Base-by-base conservation (phyloP, 2,888 invertebrate genomes). In the Pollenia labialis region DNA sequence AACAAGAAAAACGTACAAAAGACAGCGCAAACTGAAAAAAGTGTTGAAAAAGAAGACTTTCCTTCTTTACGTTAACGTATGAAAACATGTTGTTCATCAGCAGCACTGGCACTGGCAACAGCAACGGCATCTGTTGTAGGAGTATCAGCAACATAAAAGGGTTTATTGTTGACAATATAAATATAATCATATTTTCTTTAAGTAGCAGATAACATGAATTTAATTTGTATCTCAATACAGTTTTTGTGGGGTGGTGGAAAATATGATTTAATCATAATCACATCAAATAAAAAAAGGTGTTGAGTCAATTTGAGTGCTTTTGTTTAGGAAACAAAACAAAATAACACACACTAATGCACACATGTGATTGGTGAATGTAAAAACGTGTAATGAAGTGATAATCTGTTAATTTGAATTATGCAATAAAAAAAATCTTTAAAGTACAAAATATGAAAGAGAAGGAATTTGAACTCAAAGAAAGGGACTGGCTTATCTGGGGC, bases 121-220 rank as follows among this genome's bases (percentile, higher is more conserved):
- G 48, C 16, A 62, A 18, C 6, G n/a, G 46, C 54, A 42, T 58
- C 42, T 64, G 44, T 48, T 66, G 48, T 46, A 56, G 54, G 16
- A 68, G 23, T 54, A 40, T 58, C 52, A 68, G n/a, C 48, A 75
- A 52, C 60, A 60, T 58, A 50, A 77, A 66, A 50, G 74, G 62
- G 60, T 80, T 64, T 80, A 58, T 72, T 85, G 81, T 85, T 81
- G 81, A 77, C 66, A 85, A 71, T 66, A 71, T 54, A 58, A 69
- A 72, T 76, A 60, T 60, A 85, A 79, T 74, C 60, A 81, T 79
- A 79, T 81, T 64, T 40, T 54, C 44, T 50, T 85, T 72, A 81
- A 81, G 77, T 74, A 66, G 54, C 81, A 81, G 60, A 82, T 74
- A 81, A 85, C 81, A 81, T 68, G 81, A 76, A 76, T 81, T 66